These are phyloP conservation scores for Tupaia tana DNA, from an alignment of 2,113 vertebrate species.

Conservation along the genomic window DNA sequence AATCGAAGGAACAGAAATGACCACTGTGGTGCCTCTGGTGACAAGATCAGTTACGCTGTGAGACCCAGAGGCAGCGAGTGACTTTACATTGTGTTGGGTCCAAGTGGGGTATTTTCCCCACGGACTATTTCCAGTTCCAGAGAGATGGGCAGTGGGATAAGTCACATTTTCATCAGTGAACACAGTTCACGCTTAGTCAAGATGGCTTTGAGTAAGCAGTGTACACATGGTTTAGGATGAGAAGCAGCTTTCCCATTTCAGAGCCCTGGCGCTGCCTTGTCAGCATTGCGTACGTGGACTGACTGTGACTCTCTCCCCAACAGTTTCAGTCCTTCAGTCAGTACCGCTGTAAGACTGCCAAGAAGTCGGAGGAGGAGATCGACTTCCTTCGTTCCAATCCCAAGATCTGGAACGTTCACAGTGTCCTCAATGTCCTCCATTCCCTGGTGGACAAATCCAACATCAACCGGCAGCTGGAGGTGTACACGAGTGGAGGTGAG, in stretches of 20 bases:
- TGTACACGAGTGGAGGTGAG: conserved; percentile 98
- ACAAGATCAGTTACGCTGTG: neutral
- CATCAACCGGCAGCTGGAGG: conserved; percentile 98
- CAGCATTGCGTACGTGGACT: fast-evolving
- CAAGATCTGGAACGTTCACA: conserved; percentile 99
- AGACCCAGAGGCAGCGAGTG: neutral
- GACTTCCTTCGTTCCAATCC: conserved; percentile 98
- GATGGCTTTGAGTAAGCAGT: neutral
- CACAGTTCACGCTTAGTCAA: neutral
- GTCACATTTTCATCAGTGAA: neutral
- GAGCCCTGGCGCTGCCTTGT: neutral
- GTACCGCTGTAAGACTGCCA: conserved; percentile 98
- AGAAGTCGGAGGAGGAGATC: conserved; percentile 97
- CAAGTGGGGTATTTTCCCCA: neutral
- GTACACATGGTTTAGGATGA: neutral
- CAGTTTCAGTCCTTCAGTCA: conserved; percentile 99
- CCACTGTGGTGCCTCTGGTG: neutral
- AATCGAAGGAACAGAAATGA: too few relatives aligned
- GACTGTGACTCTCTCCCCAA: neutral
- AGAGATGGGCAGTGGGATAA: neutral
- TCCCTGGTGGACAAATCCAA: conserved; percentile 99
- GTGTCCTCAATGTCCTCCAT: conserved; percentile 97
- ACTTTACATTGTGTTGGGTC: neutral
- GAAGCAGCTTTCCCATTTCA: fast-evolving
- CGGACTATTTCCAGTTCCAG: neutral